Percentiles rank a stretch among this genome's conserved stretches.
These are phyloP conservation scores for Struthidea cinerea DNA, from an alignment of 2,113 vertebrate species.

Conservation along the genomic window DNA sequence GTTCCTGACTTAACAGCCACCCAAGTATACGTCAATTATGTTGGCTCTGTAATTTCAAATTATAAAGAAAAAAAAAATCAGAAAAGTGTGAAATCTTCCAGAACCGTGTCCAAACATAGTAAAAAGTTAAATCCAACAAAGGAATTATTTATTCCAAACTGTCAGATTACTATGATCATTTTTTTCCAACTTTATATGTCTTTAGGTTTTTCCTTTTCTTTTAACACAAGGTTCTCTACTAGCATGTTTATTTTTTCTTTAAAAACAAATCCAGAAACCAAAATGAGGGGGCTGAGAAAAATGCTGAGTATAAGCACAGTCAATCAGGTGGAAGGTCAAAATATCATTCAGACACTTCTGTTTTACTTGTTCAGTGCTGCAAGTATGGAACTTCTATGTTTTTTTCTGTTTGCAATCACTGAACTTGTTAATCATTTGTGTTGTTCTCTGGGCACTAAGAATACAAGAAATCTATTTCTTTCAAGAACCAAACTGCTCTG, in stretches of 20 bases:
- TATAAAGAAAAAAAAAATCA: neutral
- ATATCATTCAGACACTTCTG: neutral
- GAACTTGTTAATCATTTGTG: neutral
- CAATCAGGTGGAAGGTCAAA: neutral
- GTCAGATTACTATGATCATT: neutral
- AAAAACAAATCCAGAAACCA: neutral
- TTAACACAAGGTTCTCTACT: neutral
- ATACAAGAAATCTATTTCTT: neutral
- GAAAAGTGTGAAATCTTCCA: neutral
- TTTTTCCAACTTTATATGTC: neutral
- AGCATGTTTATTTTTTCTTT: neutral
- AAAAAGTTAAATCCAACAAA: neutral
- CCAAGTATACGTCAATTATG: neutral
- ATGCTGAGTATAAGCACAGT: neutral
- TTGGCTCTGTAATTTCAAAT: neutral
- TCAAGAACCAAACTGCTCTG: neutral
- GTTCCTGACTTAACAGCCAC: neutral
- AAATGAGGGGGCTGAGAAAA: neutral
- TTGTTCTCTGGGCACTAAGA: neutral
- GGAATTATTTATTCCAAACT: neutral
- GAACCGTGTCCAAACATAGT: neutral
- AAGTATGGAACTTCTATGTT: accelerated
- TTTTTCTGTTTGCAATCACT: neutral
- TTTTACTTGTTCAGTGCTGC: neutral
- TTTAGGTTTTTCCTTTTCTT: neutral